Evolutionary conservation across 2,797 vertebrate species (phyloP).

Genomic region (Semaprochilodus insignis): DNA sequence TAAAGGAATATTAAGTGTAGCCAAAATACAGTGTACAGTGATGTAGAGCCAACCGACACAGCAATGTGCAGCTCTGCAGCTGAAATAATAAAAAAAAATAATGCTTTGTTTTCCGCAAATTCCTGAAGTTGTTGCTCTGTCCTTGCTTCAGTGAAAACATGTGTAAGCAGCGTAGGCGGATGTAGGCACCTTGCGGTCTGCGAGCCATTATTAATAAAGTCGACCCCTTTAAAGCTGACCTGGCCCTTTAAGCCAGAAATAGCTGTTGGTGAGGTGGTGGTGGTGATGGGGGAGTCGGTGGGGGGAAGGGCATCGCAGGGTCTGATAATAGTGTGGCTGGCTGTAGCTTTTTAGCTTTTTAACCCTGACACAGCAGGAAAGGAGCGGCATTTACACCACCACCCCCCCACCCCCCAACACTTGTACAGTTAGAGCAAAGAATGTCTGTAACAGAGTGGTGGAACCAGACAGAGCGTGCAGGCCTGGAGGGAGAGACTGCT

Average conservation of each 20-base stretch:
- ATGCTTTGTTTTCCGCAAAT: neutral
- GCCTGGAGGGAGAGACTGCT: too few relatives aligned
- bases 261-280: conserved; percentile 52
- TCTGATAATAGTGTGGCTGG: conserved; percentile 53
- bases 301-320: conserved; percentile 57
- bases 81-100: neutral
- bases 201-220: conserved; percentile 38
- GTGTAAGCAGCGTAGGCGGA: conserved; percentile 7
- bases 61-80: neutral
- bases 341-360: conserved; percentile 53
- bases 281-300: neutral
- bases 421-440: conserved; percentile 1
- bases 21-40: too few relatives aligned
- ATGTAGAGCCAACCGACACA: too few relatives aligned
- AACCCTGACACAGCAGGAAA: conserved; percentile 58
- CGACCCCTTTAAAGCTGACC: conserved; percentile 28
- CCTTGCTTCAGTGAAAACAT: conserved; percentile 3
- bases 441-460: conserved; percentile 7
- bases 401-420: neutral
- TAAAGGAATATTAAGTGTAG: too few relatives aligned
- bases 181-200: conserved; percentile 15
- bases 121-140: neutral
- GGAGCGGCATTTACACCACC: conserved; percentile 38
- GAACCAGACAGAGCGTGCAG: conserved; percentile 1
- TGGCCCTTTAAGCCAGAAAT: conserved; percentile 65